Evolutionary conservation across 2,797 vertebrate genomes (phyloP), one percentile per base, ranked within the genome.

Genomic region (Dryobates pubescens): DNA sequence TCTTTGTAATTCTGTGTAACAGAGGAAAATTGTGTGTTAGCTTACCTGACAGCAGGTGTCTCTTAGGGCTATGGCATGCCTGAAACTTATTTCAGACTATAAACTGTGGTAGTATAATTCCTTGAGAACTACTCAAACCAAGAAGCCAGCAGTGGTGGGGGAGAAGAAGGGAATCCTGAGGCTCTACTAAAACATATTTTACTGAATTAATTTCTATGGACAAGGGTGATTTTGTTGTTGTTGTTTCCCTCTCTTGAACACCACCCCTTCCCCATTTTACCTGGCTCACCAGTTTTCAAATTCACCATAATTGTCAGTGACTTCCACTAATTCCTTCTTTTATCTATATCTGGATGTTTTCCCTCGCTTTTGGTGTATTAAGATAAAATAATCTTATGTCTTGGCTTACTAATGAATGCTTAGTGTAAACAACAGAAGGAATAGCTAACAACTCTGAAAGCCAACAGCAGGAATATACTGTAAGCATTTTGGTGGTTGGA

Each of bases 371-470:
- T 91, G 92, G 89, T 87, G 64, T 76, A 88, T 45, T 86, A 91
- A 93, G 82, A 68, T 87, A 87, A 92, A 90, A 93, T 77, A 76
- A 94, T 86, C 93, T 87, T 82, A 54, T 58, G 74, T 88, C 86
- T 91, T 81, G 51, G 82, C 84, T 92, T 89, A 84, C 82, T 96
- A 92, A 94, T 92, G 94, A 93, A 49, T 92, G 82, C 93, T 92
- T 94, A 95, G 89, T 86, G 91, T 96, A 95, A 96, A 96, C 94
- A 96, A 94, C 93, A 96, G 95, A 96, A 91, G 95, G 95, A 94
- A 82, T 83, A 96, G 68, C 89, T 94, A 92, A 82, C 92, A 93
- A 15, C 77, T 89, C 34, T 29, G 85, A 89, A 88, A 94, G 95
- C 92, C 91, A 94, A 32, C 3, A 3, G 85, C 88, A 94, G 82